Percentiles rank a stretch among this genome's conserved stretches.
These are phyloP conservation scores for Morone chrysops DNA, from an alignment of 2,113 vertebrate genomes.

Conservation along the genomic window DNA sequence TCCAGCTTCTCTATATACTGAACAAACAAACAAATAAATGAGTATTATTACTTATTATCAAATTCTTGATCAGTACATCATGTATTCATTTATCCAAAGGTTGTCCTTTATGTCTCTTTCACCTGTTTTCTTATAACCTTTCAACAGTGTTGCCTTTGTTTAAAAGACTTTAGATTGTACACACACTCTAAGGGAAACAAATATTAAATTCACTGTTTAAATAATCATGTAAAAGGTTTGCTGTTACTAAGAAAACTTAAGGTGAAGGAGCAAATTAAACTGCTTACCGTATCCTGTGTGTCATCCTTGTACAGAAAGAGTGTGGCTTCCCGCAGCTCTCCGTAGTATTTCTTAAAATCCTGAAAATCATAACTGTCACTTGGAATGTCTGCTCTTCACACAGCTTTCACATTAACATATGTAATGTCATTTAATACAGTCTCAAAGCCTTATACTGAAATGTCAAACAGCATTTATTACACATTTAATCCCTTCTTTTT, in stretches of 20 bases:
- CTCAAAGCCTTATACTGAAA: background rate
- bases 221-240: background rate
- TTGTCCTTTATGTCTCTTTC: no score
- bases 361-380: slow-evolving; percentile 29
- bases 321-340: slow-evolving; percentile 74
- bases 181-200: background rate
- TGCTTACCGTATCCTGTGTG: slow-evolving; percentile 70
- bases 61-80: background rate
- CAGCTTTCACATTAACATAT: background rate
- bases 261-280: background rate
- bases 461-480: background rate
- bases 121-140: background rate
- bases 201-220: background rate
- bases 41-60: background rate
- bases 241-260: background rate
- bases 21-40: background rate
- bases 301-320: slow-evolving; percentile 77
- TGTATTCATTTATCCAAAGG: background rate
- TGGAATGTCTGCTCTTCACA: background rate
- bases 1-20: slow-evolving; percentile 79
- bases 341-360: slow-evolving; percentile 72
- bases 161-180: background rate
- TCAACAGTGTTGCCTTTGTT: background rate
- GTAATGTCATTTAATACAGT: background rate
- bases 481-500: background rate